Percentiles rank a stretch among this genome's conserved stretches.
Conservation (phyloP, 35 echinoderm and acorn worm genomes). For the Apostichopus parvimensis region DNA sequence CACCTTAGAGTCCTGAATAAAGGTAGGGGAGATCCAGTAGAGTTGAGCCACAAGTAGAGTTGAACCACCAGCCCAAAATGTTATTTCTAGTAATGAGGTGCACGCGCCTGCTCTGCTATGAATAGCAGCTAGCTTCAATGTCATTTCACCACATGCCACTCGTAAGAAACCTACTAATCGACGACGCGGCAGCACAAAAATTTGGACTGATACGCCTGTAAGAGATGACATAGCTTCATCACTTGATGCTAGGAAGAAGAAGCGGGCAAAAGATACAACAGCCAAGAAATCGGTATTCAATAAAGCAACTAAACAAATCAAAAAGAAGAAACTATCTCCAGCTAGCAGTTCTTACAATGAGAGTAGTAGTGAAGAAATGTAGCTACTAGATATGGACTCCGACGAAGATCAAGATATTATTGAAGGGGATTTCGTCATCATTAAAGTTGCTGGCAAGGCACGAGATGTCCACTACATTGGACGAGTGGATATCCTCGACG, state of each 20-base stretch:
- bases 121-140: constrained; percentile 2
- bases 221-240: constrained; percentile 44
- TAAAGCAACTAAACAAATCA: background rate
- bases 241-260: background rate
- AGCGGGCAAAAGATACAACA: background rate
- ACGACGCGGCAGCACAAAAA: constrained; percentile 56
- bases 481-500: constrained; percentile 53
- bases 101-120: background rate
- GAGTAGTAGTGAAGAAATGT: background rate
- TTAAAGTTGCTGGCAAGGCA: constrained; percentile 57
- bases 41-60: background rate
- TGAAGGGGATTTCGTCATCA: constrained; percentile 59
- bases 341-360: background rate
- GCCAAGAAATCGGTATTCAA: background rate
- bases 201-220: constrained; percentile 59
- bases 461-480: constrained; percentile 48
- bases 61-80: constrained; percentile 4
- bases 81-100: background rate
- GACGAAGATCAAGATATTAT: constrained; percentile 4
- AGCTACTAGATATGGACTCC: background rate
- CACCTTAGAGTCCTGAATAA: too few relatives aligned
- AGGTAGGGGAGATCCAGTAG: too few relatives aligned
- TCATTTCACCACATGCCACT: background rate
- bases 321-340: background rate
- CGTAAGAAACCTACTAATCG: constrained; percentile 23